Conservation (phyloP, 2,888 invertebrate species). For the Pseudanteris insignis region DNA sequence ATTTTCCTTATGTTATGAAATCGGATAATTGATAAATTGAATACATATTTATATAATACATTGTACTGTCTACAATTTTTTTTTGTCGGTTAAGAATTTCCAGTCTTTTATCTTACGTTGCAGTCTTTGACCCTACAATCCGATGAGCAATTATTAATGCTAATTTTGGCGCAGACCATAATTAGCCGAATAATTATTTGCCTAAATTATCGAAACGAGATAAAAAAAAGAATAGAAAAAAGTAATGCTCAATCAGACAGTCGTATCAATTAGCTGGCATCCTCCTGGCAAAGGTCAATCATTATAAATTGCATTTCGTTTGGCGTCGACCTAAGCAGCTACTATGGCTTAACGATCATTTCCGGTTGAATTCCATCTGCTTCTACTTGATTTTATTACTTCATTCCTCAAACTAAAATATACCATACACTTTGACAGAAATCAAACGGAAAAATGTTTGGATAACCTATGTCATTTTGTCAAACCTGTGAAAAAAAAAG, state of each 20-base stretch:
- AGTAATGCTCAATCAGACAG: constrained; percentile 20
- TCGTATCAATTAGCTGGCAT: constrained; percentile 52
- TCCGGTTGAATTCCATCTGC: constrained; percentile 50
- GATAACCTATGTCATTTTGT: too few species aligned
- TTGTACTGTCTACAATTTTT: too few species aligned
- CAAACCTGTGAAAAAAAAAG: too few species aligned
- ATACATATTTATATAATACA: too few species aligned
- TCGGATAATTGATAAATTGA: too few species aligned
- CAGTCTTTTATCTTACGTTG: too few species aligned
- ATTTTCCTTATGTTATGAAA: too few species aligned
- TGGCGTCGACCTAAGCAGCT: constrained; percentile 48
- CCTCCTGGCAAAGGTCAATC: constrained; percentile 52
- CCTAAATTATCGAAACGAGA: constrained; percentile 8
- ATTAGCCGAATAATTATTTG: neutral
- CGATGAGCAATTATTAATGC: too few species aligned
- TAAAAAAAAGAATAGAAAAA: constrained; percentile 9
- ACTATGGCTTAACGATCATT: constrained; percentile 56
- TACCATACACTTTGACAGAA: too few species aligned
- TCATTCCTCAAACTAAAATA: constrained; percentile 36
- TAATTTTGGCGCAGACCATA: neutral
- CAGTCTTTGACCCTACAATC: too few species aligned
- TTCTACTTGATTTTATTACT: constrained; percentile 39
- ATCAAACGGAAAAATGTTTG: too few species aligned
- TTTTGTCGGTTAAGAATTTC: too few species aligned
- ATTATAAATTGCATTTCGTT: constrained; percentile 54